Conservation (phyloP, 2,113 vertebrate genomes). For the Dicentrarchus labrax region DNA sequence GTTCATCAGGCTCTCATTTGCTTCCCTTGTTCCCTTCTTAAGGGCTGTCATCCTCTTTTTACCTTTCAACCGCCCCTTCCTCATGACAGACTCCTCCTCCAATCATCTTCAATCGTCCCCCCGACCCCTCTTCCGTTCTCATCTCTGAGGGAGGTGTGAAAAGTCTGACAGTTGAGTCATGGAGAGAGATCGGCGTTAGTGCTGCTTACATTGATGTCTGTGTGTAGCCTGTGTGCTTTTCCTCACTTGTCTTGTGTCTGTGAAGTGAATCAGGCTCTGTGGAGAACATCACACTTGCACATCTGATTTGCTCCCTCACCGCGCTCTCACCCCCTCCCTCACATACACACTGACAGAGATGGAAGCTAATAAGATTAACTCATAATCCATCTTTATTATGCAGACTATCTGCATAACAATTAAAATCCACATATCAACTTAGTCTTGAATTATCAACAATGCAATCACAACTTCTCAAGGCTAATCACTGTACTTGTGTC, state of each 20-base stretch:
- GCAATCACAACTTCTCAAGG: neutral
- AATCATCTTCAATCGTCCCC: neutral
- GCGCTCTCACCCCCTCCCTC: neutral
- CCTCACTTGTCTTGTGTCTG: conserved; percentile 19
- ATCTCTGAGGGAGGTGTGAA: conserved; percentile 29
- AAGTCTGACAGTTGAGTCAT: conserved; percentile 41
- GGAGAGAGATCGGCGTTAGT: neutral
- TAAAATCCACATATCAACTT: neutral
- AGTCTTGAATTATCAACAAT: neutral
- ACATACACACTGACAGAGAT: neutral
- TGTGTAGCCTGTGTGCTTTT: conserved; percentile 12
- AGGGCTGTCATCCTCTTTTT: neutral
- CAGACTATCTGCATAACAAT: neutral
- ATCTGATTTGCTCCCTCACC: conserved; percentile 1
- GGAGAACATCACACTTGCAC: conserved; percentile 46
- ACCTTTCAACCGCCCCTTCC: neutral
- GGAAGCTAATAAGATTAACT: conserved; percentile 13
- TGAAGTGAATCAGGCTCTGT: conserved; percentile 49
- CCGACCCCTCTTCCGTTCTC: neutral
- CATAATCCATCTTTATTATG: conserved; percentile 10
- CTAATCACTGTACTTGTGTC: neutral
- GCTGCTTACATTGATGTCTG: conserved; percentile 15
- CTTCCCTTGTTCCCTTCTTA: neutral
- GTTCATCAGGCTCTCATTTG: neutral
- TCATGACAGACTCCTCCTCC: neutral